These are phyloP conservation scores for Argynnis bischoffii DNA, from an alignment of 2,888 invertebrate genomes.

Conservation along the genomic window DNA sequence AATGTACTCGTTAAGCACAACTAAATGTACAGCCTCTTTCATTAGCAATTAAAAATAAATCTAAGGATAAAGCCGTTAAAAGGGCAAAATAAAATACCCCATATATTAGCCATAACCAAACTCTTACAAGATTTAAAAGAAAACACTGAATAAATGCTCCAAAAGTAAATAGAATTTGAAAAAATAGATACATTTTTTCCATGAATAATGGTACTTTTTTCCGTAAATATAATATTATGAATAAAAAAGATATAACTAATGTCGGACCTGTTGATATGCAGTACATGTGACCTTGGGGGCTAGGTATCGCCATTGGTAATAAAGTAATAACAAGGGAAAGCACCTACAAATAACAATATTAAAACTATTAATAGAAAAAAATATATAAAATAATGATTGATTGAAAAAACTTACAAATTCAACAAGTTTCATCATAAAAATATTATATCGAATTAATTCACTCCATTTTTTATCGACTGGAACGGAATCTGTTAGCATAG, in stretches of 20 bases:
- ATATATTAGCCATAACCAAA: constrained; percentile 73
- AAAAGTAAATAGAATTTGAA: constrained; percentile 76
- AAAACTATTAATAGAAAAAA: constrained; percentile 32
- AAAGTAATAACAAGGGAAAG: constrained; percentile 61
- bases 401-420: constrained; percentile 70
- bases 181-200: constrained; percentile 78
- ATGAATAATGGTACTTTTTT: constrained; percentile 72
- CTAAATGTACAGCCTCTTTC: constrained; percentile 78
- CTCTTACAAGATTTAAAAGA: constrained; percentile 64
- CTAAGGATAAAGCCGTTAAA: constrained; percentile 63
- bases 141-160: constrained; percentile 77
- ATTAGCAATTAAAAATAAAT: constrained; percentile 74
- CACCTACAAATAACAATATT: constrained; percentile 54
- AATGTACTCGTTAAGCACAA: constrained; percentile 56
- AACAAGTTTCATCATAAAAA: constrained; percentile 75
- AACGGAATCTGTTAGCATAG: constrained; percentile 64
- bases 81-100: constrained; percentile 70
- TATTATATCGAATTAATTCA: constrained; percentile 73
- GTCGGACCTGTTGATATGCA: constrained; percentile 76
- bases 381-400: constrained; percentile 7
- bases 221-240: constrained; percentile 68
- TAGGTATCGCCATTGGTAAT: constrained; percentile 60
- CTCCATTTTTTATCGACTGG: constrained; percentile 76
- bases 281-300: constrained; percentile 74
- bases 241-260: constrained; percentile 68